Base-by-base conservation (phyloP, 2,888 invertebrate species). In the Anagyrus pseudococci region DNA sequence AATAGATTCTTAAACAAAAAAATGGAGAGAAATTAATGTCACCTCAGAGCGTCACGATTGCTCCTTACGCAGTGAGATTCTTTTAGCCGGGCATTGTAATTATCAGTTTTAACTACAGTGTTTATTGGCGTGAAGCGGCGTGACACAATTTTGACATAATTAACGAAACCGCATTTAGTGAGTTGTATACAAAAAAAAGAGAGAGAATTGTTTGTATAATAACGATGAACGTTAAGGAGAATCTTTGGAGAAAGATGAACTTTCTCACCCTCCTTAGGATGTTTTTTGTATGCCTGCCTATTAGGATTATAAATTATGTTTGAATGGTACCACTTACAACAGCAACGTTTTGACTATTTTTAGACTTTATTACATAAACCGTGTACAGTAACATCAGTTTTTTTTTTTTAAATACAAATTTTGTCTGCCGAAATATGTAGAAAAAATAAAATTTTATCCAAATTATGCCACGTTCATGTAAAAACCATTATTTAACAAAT, bases 101-200 rank as follows among this genome's bases (percentile, higher is more conserved):
- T 60, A 60, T 56, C 60, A 57, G n/a, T 8, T 46, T 48, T 65
- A 62, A 65, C 58, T 50, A 65, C 55, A 65, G 65, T 65, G 41
- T 62, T 65, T 55, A 58, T 62, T 58, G 58, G 55, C 40, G 50
- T 47, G 41, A 54, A 47, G 65, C 56, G 49, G 2, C 22, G 29
- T 33, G 56, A 50, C 65, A 54, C 61, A 57, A 61, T 58, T 62
- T 58, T 40, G 26, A n/a, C 50, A 61, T 46, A 58, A 65, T 65
- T 65, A 61, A 62, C 33, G 52, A 61, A 65, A 65, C 53, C 60
- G 47, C 60, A 41, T 10, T 29, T 29, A 7, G 29, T 10, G 29
- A 29, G 10, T 48, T 33, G 59, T 55, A 48, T 44, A 37, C 57
- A 44, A 19, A 37, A 46, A 49, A 23, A 44, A 54, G 57, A 37